A percentile compares a stretch with the other conserved stretches of the same genome.
Conservation (phyloP, 2,888 invertebrate species). For the Himalopsyche tibetana region DNA sequence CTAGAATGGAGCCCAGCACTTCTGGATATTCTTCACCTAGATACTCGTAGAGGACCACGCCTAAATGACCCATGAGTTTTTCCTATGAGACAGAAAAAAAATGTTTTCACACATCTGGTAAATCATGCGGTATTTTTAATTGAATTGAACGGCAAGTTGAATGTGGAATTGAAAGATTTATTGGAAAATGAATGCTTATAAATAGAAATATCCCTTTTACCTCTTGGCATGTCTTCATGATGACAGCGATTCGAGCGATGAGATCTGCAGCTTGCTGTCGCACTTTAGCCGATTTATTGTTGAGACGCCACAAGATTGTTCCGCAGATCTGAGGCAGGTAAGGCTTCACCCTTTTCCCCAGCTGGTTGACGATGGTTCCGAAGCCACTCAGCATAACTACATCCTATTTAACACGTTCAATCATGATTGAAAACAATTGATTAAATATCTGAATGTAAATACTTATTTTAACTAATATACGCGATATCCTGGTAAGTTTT, state of each 20-base stretch:
- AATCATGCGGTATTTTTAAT: too few relatives aligned
- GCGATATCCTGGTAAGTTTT: too few relatives aligned
- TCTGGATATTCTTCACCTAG: constrained; percentile 99
- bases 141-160: too few relatives aligned
- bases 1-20: constrained; percentile 97
- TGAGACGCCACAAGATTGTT: constrained; percentile 99
- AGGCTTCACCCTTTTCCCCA: constrained; percentile 98
- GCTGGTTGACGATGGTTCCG: constrained; percentile 98
- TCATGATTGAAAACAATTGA: too few relatives aligned
- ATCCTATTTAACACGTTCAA: constrained; percentile 78
- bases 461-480: too few relatives aligned
- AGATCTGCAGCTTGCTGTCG: constrained; percentile 99
- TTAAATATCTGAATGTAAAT: too few relatives aligned
- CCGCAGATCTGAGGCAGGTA: constrained; percentile 99
- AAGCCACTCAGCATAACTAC: constrained; percentile 99
- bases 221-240: constrained; percentile 99
- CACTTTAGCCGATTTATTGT: constrained; percentile 99
- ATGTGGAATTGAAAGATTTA: background rate
- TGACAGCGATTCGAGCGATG: constrained; percentile 97
- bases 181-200: background rate
- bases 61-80: constrained; percentile 99
- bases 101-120: background rate
- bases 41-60: constrained; percentile 99
- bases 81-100: constrained; percentile 78
- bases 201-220: constrained; percentile 69